Percentiles rank a stretch among this genome's conserved stretches.
Evolutionary conservation across 2,113 vertebrate genomes (phyloP).

Genomic region (Rhizomys pruinosus): DNA sequence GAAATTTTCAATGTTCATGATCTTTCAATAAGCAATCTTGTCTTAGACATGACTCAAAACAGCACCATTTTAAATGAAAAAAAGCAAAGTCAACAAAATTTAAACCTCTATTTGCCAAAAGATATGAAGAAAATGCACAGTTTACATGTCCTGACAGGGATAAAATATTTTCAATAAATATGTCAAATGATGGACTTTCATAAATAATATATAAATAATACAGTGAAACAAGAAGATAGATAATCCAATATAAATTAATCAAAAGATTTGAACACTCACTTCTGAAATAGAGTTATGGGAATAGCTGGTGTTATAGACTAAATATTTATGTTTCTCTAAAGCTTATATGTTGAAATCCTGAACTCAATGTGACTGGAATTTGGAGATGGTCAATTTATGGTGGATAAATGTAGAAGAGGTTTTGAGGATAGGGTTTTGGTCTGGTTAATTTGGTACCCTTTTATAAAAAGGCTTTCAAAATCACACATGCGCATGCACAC

Average conservation of each 20-base stretch:
- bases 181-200: not conserved
- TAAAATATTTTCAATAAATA: slow-evolving; percentile 25
- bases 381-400: not conserved
- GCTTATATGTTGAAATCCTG: not conserved
- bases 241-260: not conserved
- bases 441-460: not conserved
- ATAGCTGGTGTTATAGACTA: not conserved
- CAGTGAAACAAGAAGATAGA: not conserved
- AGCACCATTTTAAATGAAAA: slow-evolving; percentile 1
- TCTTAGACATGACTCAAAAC: slow-evolving; percentile 7
- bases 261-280: not conserved
- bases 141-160: not conserved
- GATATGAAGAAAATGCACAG: slow-evolving; percentile 22
- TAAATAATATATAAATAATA: slow-evolving; percentile 24
- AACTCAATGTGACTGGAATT: not conserved
- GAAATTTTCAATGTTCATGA: slow-evolving; percentile 11
- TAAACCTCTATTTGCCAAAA: not conserved
- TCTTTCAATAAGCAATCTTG: not conserved
- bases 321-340: not conserved
- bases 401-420: not conserved
- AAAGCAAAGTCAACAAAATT: not conserved
- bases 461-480: not conserved
- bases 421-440: not conserved
- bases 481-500: too few relatives aligned
- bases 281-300: slow-evolving; percentile 26